A percentile compares a stretch with the other conserved stretches of the same genome.
Conservation (phyloP, 2,797 vertebrate genomes). For the Amblyraja radiata region DNA sequence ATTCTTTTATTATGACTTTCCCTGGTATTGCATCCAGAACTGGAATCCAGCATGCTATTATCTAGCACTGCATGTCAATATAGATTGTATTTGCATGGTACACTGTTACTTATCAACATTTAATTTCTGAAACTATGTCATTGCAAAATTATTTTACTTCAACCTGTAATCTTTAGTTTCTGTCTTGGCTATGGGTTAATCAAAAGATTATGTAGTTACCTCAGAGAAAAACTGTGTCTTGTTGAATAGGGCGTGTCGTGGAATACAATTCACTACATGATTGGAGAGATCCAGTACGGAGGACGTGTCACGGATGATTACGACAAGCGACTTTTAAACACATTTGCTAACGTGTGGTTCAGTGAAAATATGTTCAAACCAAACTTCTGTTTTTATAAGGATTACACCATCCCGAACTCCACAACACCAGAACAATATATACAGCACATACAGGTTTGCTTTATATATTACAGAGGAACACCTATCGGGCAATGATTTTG, state of each 20-base stretch:
- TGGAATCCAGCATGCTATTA: neutral
- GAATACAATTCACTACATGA: constrained; percentile 87
- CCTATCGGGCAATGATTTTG: neutral
- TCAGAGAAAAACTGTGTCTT: neutral
- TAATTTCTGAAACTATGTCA: neutral
- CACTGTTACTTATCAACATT: neutral
- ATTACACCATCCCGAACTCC: constrained; percentile 80
- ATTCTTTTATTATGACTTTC: no score
- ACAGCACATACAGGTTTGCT: constrained; percentile 79
- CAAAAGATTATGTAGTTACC: neutral
- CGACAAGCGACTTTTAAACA: constrained; percentile 87
- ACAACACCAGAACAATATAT: constrained; percentile 73
- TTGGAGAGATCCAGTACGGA: constrained; percentile 93
- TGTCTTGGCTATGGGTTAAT: neutral
- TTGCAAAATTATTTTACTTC: neutral
- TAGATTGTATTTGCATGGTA: neutral
- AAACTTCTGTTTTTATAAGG: constrained; percentile 82
- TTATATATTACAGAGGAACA: neutral
- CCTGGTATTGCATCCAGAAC: neutral
- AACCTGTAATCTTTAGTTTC: neutral
- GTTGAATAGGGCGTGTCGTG: constrained; percentile 77
- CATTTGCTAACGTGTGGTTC: constrained; percentile 87
- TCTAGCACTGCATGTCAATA: neutral
- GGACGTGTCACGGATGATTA: constrained; percentile 91
- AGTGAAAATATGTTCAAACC: constrained; percentile 77